A percentile compares a stretch with the other conserved stretches of the same genome.
Evolutionary conservation across 2,797 vertebrate genomes (phyloP).

Genomic region (Microcaecilia unicolor): DNA sequence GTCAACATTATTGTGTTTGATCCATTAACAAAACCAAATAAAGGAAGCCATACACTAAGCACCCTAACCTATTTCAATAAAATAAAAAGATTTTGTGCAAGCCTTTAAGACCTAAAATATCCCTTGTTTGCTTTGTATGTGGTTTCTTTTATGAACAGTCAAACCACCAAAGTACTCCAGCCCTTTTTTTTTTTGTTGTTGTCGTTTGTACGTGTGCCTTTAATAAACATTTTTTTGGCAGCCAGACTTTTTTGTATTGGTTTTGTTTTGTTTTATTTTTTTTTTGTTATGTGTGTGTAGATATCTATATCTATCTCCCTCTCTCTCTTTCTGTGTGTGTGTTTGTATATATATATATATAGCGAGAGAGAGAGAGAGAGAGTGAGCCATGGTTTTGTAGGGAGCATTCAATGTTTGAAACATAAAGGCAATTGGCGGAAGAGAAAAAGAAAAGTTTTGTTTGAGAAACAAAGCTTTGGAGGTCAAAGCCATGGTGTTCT

Average conservation of each 20-base stretch:
- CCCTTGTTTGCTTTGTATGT: constrained; percentile 21
- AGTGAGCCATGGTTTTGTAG: background rate
- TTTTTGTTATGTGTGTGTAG: constrained; percentile 12
- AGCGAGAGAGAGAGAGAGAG: constrained; percentile 4
- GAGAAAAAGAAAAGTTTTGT: constrained; percentile 14
- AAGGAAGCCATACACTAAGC: constrained; percentile 4
- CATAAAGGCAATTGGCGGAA: constrained; percentile 16
- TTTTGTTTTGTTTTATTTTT: too few species aligned
- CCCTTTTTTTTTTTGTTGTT: constrained; percentile 17
- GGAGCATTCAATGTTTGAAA: constrained; percentile 15
- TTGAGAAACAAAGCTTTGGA: constrained; percentile 14
- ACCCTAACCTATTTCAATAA: constrained; percentile 15
- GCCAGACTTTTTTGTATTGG: background rate
- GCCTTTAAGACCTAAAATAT: constrained; percentile 28
- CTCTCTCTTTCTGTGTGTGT: too few species aligned
- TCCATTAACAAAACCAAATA: constrained; percentile 23
- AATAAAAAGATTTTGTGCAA: constrained; percentile 6
- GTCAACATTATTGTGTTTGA: constrained; percentile 15
- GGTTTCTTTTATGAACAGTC: constrained; percentile 22
- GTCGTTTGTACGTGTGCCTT: constrained; percentile 2
- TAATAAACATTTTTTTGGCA: constrained; percentile 25
- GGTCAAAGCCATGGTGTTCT: constrained; percentile 19
- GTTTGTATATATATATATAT: too few species aligned
- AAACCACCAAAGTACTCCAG: constrained; percentile 15
- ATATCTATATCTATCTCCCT: too few species aligned